phyloP scores from a whole-genome alignment of 23 tunicate genomes.

The Pegea sp. region DNA sequence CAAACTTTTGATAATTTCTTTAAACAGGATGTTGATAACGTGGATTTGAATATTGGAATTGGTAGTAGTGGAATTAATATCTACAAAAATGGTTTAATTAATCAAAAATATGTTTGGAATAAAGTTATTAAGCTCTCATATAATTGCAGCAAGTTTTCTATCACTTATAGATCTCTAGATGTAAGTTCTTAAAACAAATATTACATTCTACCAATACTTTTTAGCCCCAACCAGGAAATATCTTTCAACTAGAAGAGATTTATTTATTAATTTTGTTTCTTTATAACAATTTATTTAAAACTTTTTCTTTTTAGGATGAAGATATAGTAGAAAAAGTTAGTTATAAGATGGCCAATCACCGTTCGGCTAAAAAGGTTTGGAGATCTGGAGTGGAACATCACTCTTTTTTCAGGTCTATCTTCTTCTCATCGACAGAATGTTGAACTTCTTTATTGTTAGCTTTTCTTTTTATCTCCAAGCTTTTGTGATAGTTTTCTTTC shows the following conservation, averaged over 20 bases:
- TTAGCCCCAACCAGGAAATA: no score
- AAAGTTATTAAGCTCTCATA: slow-evolving; percentile 66
- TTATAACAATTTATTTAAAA: no score
- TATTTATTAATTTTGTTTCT: no score
- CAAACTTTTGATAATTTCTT: neutral
- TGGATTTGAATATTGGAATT: slow-evolving; percentile 37
- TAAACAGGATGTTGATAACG: slow-evolving; percentile 1
- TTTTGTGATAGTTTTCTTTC: no score
- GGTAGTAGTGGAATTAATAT: slow-evolving; percentile 68
- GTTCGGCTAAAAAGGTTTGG: slow-evolving; percentile 62
- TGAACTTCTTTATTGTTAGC: neutral
- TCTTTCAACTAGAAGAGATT: neutral
- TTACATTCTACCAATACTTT: no score
- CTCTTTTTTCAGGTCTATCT: slow-evolving; percentile 77
- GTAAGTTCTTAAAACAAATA: slow-evolving; percentile 11
- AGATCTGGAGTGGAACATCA: slow-evolving; percentile 75
- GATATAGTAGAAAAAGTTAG: no score
- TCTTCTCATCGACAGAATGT: neutral
- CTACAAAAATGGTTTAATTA: slow-evolving; percentile 38
- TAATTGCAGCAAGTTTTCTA: no score
- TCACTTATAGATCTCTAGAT: no score
- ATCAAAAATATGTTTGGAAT: slow-evolving; percentile 81
- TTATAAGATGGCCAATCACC: slow-evolving; percentile 58
- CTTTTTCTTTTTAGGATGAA: no score
- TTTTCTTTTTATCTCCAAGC: no score